Conservation (phyloP, 2,113 vertebrate species). For the Chinchilla lanigera region DNA sequence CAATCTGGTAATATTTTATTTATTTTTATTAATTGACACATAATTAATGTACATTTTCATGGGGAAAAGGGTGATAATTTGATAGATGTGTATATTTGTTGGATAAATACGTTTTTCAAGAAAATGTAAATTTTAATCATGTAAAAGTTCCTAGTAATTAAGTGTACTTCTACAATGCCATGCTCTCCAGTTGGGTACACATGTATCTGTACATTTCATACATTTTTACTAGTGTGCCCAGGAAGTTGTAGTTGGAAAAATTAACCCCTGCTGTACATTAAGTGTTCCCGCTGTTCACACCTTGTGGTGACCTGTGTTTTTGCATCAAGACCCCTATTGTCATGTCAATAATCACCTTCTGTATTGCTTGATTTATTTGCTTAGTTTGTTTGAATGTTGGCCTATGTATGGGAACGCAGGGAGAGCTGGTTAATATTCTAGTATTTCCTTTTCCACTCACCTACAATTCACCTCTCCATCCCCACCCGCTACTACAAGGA, state of each 20-base stretch:
- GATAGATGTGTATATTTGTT: not conserved
- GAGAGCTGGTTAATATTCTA: not conserved
- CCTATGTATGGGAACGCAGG: not conserved
- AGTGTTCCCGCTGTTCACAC: conserved; percentile 1
- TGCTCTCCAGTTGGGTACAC: not conserved
- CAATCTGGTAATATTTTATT: not conserved
- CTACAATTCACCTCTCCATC: not conserved
- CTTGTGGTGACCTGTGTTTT: not conserved
- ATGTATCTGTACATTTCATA: conserved; percentile 12
- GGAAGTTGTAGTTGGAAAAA: too few relatives aligned
- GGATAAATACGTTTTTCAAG: not conserved
- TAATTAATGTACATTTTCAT: not conserved
- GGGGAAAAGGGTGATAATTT: not conserved
- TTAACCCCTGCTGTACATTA: not conserved
- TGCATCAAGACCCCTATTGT: not conserved
- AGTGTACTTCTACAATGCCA: not conserved
- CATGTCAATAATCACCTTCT: conserved; percentile 16
- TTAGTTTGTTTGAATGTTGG: not conserved
- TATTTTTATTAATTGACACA: not conserved
- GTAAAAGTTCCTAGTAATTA: not conserved
- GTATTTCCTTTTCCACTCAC: not conserved
- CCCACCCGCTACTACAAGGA: not conserved
- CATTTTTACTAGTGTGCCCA: too few relatives aligned
- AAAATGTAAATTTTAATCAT: conserved; percentile 47
- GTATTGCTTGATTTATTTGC: not conserved